These are phyloP conservation scores for Magallana ariakensis DNA, from an alignment of 1,140 invertebrate species.

Conservation along the genomic window DNA sequence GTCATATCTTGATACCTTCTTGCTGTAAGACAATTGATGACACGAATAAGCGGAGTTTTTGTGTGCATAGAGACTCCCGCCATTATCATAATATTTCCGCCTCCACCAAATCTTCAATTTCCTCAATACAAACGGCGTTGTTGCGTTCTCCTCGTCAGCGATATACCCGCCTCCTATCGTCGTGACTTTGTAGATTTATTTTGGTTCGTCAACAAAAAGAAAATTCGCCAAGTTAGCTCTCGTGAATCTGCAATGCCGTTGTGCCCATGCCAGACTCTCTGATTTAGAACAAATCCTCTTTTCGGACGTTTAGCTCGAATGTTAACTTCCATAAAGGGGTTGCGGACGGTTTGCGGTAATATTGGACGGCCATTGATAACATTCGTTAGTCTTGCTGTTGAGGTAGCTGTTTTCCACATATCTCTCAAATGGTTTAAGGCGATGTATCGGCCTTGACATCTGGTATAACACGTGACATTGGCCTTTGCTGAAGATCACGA, in stretches of 20 bases:
- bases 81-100: neutral
- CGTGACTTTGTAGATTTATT: slow-evolving; percentile 20
- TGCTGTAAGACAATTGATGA: neutral
- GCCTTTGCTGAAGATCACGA: neutral
- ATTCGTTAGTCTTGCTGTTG: neutral
- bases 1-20: neutral
- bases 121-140: neutral
- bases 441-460: neutral
- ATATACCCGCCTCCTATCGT: slow-evolving; percentile 37
- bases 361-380: neutral
- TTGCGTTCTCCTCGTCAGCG: neutral
- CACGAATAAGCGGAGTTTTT: slow-evolving; percentile 30
- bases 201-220: slow-evolving; percentile 46
- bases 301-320: slow-evolving; percentile 13
- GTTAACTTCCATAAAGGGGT: slow-evolving; percentile 22
- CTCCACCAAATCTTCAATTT: slow-evolving; percentile 24
- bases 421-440: neutral
- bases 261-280: slow-evolving; percentile 40
- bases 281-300: neutral
- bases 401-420: neutral
- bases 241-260: slow-evolving; percentile 47
- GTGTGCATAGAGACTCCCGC: neutral
- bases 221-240: slow-evolving; percentile 56
- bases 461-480: neutral
- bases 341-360: slow-evolving; percentile 7